Evolutionary conservation across 2,113 vertebrate genomes (phyloP).

Genomic region (Hemibagrus wyckioides): DNA sequence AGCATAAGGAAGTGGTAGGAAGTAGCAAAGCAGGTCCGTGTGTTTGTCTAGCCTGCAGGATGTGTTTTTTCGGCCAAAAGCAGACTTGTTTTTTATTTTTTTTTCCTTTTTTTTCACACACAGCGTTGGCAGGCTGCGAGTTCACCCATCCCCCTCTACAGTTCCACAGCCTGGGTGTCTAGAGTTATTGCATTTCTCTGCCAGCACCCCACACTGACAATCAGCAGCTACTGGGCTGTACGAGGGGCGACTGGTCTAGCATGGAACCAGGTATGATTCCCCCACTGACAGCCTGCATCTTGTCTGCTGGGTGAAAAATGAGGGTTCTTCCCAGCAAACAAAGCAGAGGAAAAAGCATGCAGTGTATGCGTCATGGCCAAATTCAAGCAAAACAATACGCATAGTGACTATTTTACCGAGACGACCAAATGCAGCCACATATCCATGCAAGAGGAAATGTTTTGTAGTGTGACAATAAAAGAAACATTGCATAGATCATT

Average conservation of each 20-base stretch:
- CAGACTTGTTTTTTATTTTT: constrained; percentile 14
- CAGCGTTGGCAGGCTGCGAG: constrained; percentile 46
- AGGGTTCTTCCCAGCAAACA: constrained; percentile 20
- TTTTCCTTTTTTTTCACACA: constrained; percentile 24
- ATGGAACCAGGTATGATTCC: constrained; percentile 58
- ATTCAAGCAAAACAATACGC: constrained; percentile 45
- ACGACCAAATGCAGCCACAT: constrained; percentile 4
- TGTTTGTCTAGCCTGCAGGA: constrained; percentile 42
- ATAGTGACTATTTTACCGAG: constrained; percentile 19
- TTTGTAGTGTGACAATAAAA: neutral
- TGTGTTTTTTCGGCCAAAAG: constrained; percentile 41
- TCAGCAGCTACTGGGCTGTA: constrained; percentile 54
- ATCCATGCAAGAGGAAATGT: neutral
- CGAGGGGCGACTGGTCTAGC: constrained; percentile 53
- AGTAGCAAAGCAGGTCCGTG: constrained; percentile 15
- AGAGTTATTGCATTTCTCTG: constrained; percentile 54
- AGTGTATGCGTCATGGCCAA: constrained; percentile 35
- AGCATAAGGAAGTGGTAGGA: constrained; percentile 23
- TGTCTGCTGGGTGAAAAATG: constrained; percentile 49
- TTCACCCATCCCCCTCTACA: constrained; percentile 47
- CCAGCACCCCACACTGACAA: constrained; percentile 56
- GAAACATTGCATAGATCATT: neutral
- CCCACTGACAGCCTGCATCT: constrained; percentile 55
- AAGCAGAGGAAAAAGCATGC: constrained; percentile 22
- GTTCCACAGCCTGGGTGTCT: constrained; percentile 48